Evolutionary conservation across 2,888 invertebrate species (phyloP), one percentile per base, ranked within the genome.

Genomic region (Galerucella calmariensis): DNA sequence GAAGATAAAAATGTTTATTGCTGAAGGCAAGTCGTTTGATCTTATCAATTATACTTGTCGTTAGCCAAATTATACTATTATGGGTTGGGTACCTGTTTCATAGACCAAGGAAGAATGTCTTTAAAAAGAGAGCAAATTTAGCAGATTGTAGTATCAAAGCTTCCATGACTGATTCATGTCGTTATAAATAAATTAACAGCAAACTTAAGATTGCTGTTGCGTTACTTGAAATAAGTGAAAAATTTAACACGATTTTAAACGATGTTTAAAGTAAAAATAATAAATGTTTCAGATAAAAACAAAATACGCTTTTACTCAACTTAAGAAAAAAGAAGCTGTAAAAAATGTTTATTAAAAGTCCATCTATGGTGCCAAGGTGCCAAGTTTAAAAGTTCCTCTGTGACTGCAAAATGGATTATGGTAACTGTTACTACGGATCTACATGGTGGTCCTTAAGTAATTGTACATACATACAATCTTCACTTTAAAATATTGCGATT

Each of bases 21-120:
- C 9, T 59, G 66, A 72, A 72, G 72, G 66, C 48, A 66, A 66
- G 59, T 67, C 66, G 59, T 72, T 66, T 66, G 72, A 72, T 72
- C 72, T 72, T 72, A 72, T 72, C 72, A 72, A 72, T 66, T 58
- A 59, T 27, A 59, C 44, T 72, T 66, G 66, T 72, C 66, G 66
- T 72, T 72, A 72, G 66, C 72, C 66, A 72, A 72, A 72, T 72
- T 72, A 66, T 44, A 66, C 16, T 58, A 24, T 46, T 66, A 56
- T 51, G 59, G 69, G 69, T 69, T 59, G 69, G 59, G 59, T 66
- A 35, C 69, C 24, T 61, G 35, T 16, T 61, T 61, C n/a, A 61
- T 61, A 61, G 61, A 61, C 35, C 35, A 14, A 35, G 61, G 14
- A 61, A 35, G 35, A 61, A 61, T 8, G 24, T 16, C 16, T 56